Percentiles rank a stretch among this genome's conserved stretches.
These are phyloP conservation scores for Pseudochirops cupreus DNA, from an alignment of 2,797 vertebrate genomes.

Conservation along the genomic window DNA sequence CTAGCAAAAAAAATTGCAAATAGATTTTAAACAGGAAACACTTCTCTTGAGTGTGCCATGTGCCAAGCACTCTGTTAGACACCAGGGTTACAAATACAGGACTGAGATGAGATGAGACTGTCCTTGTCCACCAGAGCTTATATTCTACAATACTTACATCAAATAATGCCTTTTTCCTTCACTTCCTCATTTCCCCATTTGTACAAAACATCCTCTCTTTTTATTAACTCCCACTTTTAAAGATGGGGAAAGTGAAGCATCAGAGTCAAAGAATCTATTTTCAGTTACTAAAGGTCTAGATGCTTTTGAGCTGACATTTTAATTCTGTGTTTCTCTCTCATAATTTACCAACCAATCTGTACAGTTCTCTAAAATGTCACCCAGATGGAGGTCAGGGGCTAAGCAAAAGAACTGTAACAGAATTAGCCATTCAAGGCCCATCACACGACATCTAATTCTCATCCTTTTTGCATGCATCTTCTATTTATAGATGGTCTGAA, in stretches of 20 bases:
- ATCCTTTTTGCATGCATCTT: not conserved
- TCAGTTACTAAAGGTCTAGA: not conserved
- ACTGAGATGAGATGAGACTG: not conserved
- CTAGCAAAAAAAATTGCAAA: not conserved
- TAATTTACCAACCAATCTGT: not conserved
- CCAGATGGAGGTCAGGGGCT: constrained; percentile 31
- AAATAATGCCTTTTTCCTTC: not conserved
- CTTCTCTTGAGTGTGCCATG: constrained; percentile 22
- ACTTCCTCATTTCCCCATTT: not conserved
- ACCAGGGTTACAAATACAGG: not conserved
- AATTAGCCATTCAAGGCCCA: not conserved
- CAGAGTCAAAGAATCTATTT: constrained; percentile 38
- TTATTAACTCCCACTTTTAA: constrained; percentile 31
- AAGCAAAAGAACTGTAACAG: not conserved
- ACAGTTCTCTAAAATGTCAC: constrained; percentile 1
- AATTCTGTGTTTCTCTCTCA: constrained; percentile 25
- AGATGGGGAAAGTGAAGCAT: not conserved
- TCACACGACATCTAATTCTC: not conserved
- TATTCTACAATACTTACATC: not conserved
- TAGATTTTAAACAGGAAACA: constrained; percentile 49
- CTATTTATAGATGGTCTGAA: constrained; percentile 9
- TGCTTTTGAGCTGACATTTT: constrained; percentile 54
- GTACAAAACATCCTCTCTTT: constrained; percentile 17
- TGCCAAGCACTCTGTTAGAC: not conserved
- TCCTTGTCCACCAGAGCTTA: not conserved